A percentile compares a stretch with the other conserved stretches of the same genome.
Evolutionary conservation across 2,888 invertebrate species (phyloP).

Genomic region (Gymnosoma rotundatum): DNA sequence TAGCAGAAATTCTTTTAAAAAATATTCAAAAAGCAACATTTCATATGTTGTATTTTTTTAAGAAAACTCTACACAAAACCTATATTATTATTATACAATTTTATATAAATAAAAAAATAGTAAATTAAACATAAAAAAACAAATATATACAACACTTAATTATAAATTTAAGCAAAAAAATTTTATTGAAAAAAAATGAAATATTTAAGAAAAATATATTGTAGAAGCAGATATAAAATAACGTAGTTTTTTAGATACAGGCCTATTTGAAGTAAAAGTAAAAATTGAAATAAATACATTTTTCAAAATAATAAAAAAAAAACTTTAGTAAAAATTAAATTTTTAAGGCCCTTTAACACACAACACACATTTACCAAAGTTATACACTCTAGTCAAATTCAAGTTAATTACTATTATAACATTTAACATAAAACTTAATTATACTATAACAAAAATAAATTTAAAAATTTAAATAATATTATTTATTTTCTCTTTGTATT

Average conservation of each 20-base stretch:
- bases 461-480: slow-evolving; percentile 47
- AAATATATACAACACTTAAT: slow-evolving; percentile 66
- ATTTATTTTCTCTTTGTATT: slow-evolving; percentile 76
- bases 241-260: slow-evolving; percentile 66
- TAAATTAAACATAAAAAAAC: slow-evolving; percentile 49
- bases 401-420: slow-evolving; percentile 77
- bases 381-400: slow-evolving; percentile 80
- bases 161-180: slow-evolving; percentile 56
- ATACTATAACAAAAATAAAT: slow-evolving; percentile 55
- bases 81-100: slow-evolving; percentile 69
- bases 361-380: slow-evolving; percentile 61
- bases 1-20: slow-evolving; percentile 68
- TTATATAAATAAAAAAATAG: slow-evolving; percentile 63
- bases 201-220: slow-evolving; percentile 33
- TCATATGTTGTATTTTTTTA: slow-evolving; percentile 56
- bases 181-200: slow-evolving; percentile 35
- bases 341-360: slow-evolving; percentile 57
- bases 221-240: slow-evolving; percentile 20
- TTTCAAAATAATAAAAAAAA: slow-evolving; percentile 28
- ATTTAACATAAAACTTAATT: slow-evolving; percentile 68
- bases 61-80: slow-evolving; percentile 67
- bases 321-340: slow-evolving; percentile 59
- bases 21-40: slow-evolving; percentile 46
- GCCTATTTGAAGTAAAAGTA: slow-evolving; percentile 56
- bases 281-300: slow-evolving; percentile 29